A percentile compares a stretch with the other conserved stretches of the same genome.
These are phyloP conservation scores for Macrotrachela quadricornifera DNA, from an alignment of 1,140 invertebrate species.

Conservation along the genomic window DNA sequence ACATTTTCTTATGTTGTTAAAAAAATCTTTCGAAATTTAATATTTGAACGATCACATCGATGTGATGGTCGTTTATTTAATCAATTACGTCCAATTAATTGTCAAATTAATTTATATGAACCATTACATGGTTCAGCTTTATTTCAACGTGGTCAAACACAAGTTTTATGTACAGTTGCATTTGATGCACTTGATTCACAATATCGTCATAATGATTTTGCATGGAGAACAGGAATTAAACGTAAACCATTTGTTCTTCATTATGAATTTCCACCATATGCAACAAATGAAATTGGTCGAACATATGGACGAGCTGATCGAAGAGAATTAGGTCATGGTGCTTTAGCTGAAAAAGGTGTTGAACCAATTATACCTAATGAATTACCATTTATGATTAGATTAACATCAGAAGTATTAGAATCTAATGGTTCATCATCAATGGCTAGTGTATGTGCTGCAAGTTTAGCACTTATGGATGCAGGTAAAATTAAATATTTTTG, in stretches of 20 bases:
- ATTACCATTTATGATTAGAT: slow-evolving; percentile 67
- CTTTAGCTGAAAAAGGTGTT: slow-evolving; percentile 72
- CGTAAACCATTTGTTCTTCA: slow-evolving; percentile 93
- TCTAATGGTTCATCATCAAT: slow-evolving; percentile 97
- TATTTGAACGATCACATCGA: slow-evolving; percentile 26
- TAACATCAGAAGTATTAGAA: slow-evolving; percentile 81
- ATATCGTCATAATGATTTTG: slow-evolving; percentile 24
- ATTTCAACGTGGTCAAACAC: slow-evolving; percentile 90
- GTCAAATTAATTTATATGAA: slow-evolving; percentile 52
- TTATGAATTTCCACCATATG: slow-evolving; percentile 93
- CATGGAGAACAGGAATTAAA: slow-evolving; percentile 52
- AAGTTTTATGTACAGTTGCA: slow-evolving; percentile 70
- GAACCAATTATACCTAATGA: slow-evolving; percentile 40
- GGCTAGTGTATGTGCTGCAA: slow-evolving; percentile 86
- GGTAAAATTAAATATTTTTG: too few species aligned
- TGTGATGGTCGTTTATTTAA: slow-evolving; percentile 64
- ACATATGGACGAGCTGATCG: slow-evolving; percentile 40
- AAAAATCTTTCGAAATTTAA: slow-evolving; percentile 36
- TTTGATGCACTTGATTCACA: slow-evolving; percentile 78
- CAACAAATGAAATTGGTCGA: slow-evolving; percentile 69
- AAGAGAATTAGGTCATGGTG: slow-evolving; percentile 69
- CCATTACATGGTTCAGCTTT: slow-evolving; percentile 83
- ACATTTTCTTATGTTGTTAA: slow-evolving; percentile 44
- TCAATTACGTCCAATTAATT: slow-evolving; percentile 60
- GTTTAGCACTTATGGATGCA: slow-evolving; percentile 79